Evolutionary conservation across 1,140 invertebrate species (phyloP), one percentile per base, ranked within the genome.

Genomic region (Mamestra configurata): DNA sequence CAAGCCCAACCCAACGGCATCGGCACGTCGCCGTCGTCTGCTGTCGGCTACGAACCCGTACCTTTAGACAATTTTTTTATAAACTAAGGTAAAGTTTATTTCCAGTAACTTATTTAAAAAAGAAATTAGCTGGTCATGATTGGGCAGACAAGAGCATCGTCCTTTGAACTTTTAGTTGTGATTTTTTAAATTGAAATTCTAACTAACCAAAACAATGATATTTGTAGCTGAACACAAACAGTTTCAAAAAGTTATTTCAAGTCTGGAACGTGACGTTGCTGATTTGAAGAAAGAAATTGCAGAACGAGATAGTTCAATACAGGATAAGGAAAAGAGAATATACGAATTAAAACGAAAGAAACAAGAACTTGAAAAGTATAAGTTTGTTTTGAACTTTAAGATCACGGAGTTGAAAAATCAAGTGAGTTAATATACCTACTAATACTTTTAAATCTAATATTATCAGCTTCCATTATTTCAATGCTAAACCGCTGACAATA

Each of bases 311-410:
- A 94, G 96, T 1, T 97, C 97, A 1, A 98, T 99, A 82, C 96
- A 97, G 82, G 97, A 98, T 46, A 98, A 98, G 90, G 98, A 99
- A 93, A 97, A 97, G 87, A 95, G 97, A 80, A 98, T 99, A 76
- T 97, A 97, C 83, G 98, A 98, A 80, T 91, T 98, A 75, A 97
- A 98, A 89, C 96, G 97, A 68, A 98, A 97, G 86, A 98, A 98
- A 87, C 97, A 98, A 87, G 98, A 98, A 91, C 89, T 99, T 75
- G 98, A 99, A 87, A 99, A 99, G 89, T 98, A 97, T 84, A 98
- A 98, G 89, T 98, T 98, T 92, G 97, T 98, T 13, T 92, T 98
- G 18, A 98, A 98, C 85, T 98, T 98, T 86, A 98, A 98, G 93
- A 98, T 99, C 40, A 96, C 97, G 51, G 98, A 98, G 90, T 89